A percentile compares a stretch with the other conserved stretches of the same genome.
phyloP scores from a whole-genome alignment of 2,797 vertebrate species.

The Podarcis lilfordi region DNA sequence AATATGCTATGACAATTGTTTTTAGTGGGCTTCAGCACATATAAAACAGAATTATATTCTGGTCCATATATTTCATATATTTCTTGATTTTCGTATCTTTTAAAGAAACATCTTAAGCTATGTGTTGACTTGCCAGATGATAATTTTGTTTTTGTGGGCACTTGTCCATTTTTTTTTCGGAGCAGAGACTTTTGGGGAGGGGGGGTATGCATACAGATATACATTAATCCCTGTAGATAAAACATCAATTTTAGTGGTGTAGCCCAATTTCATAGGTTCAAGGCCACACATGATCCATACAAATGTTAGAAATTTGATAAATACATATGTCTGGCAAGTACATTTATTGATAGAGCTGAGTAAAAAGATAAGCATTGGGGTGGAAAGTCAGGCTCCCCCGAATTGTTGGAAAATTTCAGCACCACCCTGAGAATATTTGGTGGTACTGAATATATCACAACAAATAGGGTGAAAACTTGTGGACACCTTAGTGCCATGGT shows the following conservation, averaged over 20 bases:
- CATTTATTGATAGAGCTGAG: no score
- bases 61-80: not conserved
- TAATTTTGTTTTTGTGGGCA: not conserved
- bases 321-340: not conserved
- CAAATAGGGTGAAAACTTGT: not conserved
- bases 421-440: not conserved
- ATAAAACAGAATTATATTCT: not conserved
- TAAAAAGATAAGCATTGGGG: not conserved
- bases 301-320: constrained; percentile 8
- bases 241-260: accelerated
- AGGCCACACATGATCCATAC: not conserved
- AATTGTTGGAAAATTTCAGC: not conserved
- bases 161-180: constrained; percentile 10
- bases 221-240: not conserved
- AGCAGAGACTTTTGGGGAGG: not conserved
- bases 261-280: accelerated
- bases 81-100: constrained; percentile 3
- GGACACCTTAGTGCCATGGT: no score
- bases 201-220: not conserved
- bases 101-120: not conserved
- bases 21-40: not conserved
- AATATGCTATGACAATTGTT: not conserved
- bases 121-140: not conserved
- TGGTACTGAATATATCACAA: not conserved
- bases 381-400: no score